Evolutionary conservation across 2,888 invertebrate genomes (phyloP).

Genomic region (Hesperia comma): DNA sequence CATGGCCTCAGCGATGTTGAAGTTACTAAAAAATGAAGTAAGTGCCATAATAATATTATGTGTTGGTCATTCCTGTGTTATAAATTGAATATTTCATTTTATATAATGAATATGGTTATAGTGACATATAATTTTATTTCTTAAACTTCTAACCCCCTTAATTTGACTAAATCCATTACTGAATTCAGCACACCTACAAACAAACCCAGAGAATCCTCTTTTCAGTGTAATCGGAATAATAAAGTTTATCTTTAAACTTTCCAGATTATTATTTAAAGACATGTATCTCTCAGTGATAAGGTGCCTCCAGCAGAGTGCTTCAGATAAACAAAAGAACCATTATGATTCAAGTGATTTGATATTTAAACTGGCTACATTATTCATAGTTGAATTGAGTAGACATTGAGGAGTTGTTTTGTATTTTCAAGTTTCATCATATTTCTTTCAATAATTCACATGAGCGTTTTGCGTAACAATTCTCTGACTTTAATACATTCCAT

Average conservation of each 20-base stretch:
- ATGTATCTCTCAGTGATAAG: not conserved
- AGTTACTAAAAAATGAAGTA: conserved; percentile 76
- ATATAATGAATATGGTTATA: too few species aligned
- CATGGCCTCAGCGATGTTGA: conserved; percentile 75
- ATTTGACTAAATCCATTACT: too few species aligned
- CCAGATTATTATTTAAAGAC: not conserved
- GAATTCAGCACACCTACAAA: too few species aligned
- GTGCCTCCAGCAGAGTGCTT: conserved; percentile 3
- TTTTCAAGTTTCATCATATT: conserved; percentile 53
- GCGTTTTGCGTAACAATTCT: conserved; percentile 45
- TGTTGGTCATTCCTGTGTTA: not conserved
- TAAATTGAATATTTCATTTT: too few species aligned
- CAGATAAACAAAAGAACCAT: conserved; percentile 41
- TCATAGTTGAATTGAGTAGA: conserved; percentile 51
- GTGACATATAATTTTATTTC: too few species aligned
- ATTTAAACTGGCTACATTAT: conserved; percentile 65
- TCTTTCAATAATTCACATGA: conserved; percentile 54
- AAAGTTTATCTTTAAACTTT: not conserved
- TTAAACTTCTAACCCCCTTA: too few species aligned
- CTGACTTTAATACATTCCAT: conserved; percentile 16
- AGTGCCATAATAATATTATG: conserved; percentile 49
- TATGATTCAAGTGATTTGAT: conserved; percentile 64
- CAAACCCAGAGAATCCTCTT: too few species aligned
- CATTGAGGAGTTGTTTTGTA: conserved; percentile 61
- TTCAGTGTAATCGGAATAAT: too few species aligned